Percentiles rank a stretch among this genome's conserved stretches.
Conservation (phyloP, 2,113 vertebrate species). For the Tamias sibiricus region DNA sequence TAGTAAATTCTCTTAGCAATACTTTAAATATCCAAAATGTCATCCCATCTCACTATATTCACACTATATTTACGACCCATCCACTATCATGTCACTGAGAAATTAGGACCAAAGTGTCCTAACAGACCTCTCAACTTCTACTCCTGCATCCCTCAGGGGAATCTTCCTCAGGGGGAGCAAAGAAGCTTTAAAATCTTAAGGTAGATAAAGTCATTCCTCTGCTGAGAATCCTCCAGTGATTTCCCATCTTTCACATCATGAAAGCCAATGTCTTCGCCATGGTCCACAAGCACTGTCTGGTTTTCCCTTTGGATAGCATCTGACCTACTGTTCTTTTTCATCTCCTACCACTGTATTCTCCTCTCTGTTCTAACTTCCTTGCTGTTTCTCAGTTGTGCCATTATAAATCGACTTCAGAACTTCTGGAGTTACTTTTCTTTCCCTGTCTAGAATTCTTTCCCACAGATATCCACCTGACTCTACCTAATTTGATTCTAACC, state of each 20-base stretch:
- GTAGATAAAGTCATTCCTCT: neutral
- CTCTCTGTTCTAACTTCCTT: neutral
- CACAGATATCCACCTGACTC: neutral
- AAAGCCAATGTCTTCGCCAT: neutral
- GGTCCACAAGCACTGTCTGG: neutral
- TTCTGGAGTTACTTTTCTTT: neutral
- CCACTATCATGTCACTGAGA: neutral
- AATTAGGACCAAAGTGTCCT: neutral
- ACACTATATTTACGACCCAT: neutral
- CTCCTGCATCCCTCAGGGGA: neutral
- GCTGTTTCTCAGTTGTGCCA: neutral
- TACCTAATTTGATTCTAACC: neutral
- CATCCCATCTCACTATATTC: neutral
- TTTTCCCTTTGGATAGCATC: neutral
- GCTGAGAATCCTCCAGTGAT: neutral
- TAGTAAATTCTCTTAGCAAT: neutral
- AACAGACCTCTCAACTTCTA: neutral
- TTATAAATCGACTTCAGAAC: neutral
- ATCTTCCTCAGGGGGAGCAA: neutral
- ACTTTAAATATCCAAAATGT: neutral
- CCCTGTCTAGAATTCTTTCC: neutral
- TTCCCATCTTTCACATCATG: neutral
- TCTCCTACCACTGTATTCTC: neutral
- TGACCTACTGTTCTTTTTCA: neutral
- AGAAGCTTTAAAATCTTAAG: neutral